Evolutionary conservation across 2,113 vertebrate genomes (phyloP).

Genomic region (Phyllostomus discolor): DNA sequence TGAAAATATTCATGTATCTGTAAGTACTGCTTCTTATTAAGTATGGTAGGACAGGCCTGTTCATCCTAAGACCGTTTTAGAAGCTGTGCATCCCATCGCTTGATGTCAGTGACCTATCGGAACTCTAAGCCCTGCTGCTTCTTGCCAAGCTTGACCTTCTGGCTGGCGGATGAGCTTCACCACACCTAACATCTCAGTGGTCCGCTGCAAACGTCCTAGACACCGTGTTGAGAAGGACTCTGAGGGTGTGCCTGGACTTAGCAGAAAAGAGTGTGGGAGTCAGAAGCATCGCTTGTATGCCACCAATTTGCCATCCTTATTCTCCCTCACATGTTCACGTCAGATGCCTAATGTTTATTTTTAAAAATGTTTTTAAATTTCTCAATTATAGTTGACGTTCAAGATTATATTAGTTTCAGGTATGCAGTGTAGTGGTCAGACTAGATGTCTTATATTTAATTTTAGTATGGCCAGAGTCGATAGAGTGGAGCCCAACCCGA

Average conservation of each 20-base stretch:
- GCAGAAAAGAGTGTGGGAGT: not conserved
- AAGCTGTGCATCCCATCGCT: not conserved
- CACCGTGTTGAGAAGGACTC: not conserved
- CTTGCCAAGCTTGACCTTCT: not conserved
- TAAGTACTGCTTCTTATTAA: not conserved
- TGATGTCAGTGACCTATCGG: not conserved
- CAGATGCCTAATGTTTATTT: not conserved
- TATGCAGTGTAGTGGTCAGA: not conserved
- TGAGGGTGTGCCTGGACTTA: not conserved
- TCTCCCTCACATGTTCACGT: not conserved
- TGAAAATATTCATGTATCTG: not conserved
- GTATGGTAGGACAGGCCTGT: not conserved
- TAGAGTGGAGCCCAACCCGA: not conserved
- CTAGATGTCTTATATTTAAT: not conserved
- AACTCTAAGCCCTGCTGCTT: not conserved
- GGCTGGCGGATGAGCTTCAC: not conserved
- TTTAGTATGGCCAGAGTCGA: not conserved
- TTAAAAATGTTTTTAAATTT: not conserved
- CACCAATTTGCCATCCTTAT: not conserved
- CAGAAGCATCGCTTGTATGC: not conserved
- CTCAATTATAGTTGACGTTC: not conserved
- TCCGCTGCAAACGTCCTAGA: not conserved
- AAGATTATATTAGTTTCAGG: not conserved
- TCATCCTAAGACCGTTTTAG: not conserved
- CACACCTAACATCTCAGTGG: not conserved